Evolutionary conservation across 2,888 invertebrate genomes (phyloP), one percentile per base, ranked within the genome.

Genomic region (Sphinx pinastri): DNA sequence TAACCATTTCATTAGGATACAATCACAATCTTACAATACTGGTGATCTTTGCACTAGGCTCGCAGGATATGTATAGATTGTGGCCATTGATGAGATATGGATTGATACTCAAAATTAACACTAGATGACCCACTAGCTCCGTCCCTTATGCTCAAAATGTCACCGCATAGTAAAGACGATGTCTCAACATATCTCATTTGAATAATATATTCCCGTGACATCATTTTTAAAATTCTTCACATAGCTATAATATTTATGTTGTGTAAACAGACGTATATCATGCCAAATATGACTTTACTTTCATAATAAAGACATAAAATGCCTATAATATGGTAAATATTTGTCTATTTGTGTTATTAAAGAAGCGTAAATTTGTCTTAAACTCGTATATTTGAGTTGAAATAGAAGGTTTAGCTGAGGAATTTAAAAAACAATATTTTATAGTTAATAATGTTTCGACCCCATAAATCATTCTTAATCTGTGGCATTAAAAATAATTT

Each of bases 131-230:
- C 51, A 51, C 51, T 13, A 3, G 13, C 10, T 51, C 10, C 4
- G 4, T 51, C 10, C 4, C 51, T 8, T 8, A 38, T 8, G 8
- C 38, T 38, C 38, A 38, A 38, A 38, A 38, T 38, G 16, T 54
- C 6, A 57, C 19, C 25, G 19, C 25, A 38, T 47, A 16, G 60
- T 60, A 45, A 16, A 16, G 11, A 47, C 11, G 45, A 16, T 5
- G 5, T 60, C 45, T 45, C 16, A 47, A 60, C 16, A 60, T 10
- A 63, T 19, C 12, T 63, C 16, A 49, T 63, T 63, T 63, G 19
- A 63, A 63, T 63, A 63, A 63, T 49, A 13, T 49, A 63, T 63
- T 63, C 63, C 13, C 8, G 19, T 63, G 63, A 49, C 63, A 63
- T 13, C 6, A 19, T 19, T 63, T 63, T 63, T 63, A 19, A 63